Percentiles rank a stretch among this genome's conserved stretches.
phyloP scores from a whole-genome alignment of 1,140 invertebrate species.

The Nymphalis io region DNA sequence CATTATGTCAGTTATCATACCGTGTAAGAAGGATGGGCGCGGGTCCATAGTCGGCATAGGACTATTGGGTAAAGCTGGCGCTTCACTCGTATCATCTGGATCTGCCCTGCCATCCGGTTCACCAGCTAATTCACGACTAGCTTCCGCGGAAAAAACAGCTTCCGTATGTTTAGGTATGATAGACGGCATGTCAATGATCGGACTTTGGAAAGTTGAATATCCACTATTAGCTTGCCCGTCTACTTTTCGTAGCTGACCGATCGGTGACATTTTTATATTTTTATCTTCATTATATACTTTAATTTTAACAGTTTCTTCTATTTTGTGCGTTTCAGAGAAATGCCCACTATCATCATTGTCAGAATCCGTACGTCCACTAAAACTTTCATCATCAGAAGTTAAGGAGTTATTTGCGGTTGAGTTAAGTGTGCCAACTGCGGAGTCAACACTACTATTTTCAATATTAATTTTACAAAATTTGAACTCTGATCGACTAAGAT shows the following conservation, averaged over 20 bases:
- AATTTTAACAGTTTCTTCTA: constrained; percentile 78
- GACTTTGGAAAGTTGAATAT: constrained; percentile 76
- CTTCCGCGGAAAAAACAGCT: constrained; percentile 80
- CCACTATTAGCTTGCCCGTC: constrained; percentile 70
- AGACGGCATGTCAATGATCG: constrained; percentile 75
- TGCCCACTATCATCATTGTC: constrained; percentile 79
- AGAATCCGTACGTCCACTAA: constrained; percentile 75
- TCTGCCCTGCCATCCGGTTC: constrained; percentile 91
- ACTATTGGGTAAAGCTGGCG: constrained; percentile 84
- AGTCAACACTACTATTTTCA: constrained; percentile 73
- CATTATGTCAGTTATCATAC: constrained; percentile 76
- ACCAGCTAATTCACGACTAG: constrained; percentile 87
- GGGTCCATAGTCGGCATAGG: constrained; percentile 84
- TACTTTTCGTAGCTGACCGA: constrained; percentile 73
- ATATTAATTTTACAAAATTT: constrained; percentile 81
- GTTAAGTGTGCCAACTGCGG: constrained; percentile 68
- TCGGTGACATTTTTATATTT: constrained; percentile 68
- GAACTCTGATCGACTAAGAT: constrained; percentile 81
- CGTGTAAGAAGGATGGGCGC: constrained; percentile 86
- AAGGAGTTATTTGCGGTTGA: constrained; percentile 76
- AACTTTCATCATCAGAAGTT: constrained; percentile 78
- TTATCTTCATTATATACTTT: constrained; percentile 78
- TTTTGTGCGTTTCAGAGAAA: constrained; percentile 75
- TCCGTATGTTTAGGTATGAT: constrained; percentile 71
- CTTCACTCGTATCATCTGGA: constrained; percentile 85